Conservation (phyloP, 2,888 invertebrate species). For the Pyrocoelia pectoralis region DNA sequence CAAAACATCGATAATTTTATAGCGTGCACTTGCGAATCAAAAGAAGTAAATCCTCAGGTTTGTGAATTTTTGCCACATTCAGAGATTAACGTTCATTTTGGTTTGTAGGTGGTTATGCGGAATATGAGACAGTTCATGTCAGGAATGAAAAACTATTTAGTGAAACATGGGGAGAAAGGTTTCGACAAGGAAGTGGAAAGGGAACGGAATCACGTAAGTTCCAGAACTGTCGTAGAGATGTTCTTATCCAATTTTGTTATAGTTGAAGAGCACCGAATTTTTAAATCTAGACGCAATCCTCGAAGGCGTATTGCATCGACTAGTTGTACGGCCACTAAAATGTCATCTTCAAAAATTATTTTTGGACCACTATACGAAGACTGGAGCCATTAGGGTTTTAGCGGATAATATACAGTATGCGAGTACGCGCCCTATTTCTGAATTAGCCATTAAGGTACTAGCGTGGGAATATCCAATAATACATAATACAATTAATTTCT, state of each 20-base stretch:
- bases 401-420: constrained; percentile 76
- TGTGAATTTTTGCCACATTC: constrained; percentile 16
- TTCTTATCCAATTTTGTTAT: constrained; percentile 40
- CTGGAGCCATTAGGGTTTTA: constrained; percentile 75
- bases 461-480: not conserved
- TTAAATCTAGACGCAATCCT: constrained; percentile 94
- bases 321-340: constrained; percentile 87
- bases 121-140: constrained; percentile 97
- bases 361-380: constrained; percentile 85
- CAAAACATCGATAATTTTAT: constrained; percentile 94
- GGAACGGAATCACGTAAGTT: constrained; percentile 76
- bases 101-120: constrained; percentile 76
- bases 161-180: constrained; percentile 93
- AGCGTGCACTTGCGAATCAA: constrained; percentile 89
- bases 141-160: constrained; percentile 97
- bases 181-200: constrained; percentile 91
- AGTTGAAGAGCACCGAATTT: constrained; percentile 89
- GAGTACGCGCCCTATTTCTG: constrained; percentile 71
- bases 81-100: too few relatives aligned
- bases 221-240: not conserved
- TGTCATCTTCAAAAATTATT: constrained; percentile 84
- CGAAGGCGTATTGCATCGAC: constrained; percentile 92
- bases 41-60: constrained; percentile 84
- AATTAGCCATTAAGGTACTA: constrained; percentile 72
- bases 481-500: too few relatives aligned